Base-by-base conservation (phyloP, 2,888 invertebrate species). In the Caenorhabditis becei region DNA sequence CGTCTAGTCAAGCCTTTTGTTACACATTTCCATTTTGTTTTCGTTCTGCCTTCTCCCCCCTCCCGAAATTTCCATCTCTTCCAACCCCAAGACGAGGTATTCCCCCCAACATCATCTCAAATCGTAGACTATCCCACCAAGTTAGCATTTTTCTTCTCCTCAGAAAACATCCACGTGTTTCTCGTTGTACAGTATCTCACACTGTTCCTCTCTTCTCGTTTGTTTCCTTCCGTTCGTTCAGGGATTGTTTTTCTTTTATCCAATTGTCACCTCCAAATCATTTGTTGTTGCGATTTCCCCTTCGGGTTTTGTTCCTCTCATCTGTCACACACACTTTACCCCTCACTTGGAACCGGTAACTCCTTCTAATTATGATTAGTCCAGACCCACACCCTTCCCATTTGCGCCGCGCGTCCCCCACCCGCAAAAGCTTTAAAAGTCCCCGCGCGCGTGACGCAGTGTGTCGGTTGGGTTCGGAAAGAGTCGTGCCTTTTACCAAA, bases 211-310 rank as follows among this genome's bases (percentile, higher is more conserved):
- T 41, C 24, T 61, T 26, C 37, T 56, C 65, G 49, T 72, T 56
- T 58, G 14, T 58, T 37, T 65, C 26, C 56, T 41, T 54, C 63
- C 53, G 61, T 41, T 41, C 47, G 49, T 75, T 75, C 75, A 75
- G 75, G 75, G 75, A 75, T 72, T 72, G 53, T 71, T 63, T 72
- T 54, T 58, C 53, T 62, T 51, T 51, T 41, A 23, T 24, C 51
- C 32, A 1, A 24, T 32, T n/a, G 2, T 37, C 44, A 18, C 26
- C 37, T 37, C 26, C 63, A 63, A 72, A 72, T 63, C 72, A 72
- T 75, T n/a, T 28, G 54, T 70, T 72, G 72, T 72, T 61, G 35
- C 51, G 51, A 41, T 53, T 61, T 61, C 44, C 28, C 59, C 58
- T 47, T 32, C 75, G 63, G 65, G 59, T 66, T 71, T 71, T 18